phyloP scores from a whole-genome alignment of 1,140 invertebrate species.

The Pogonomyrmex californicus region DNA sequence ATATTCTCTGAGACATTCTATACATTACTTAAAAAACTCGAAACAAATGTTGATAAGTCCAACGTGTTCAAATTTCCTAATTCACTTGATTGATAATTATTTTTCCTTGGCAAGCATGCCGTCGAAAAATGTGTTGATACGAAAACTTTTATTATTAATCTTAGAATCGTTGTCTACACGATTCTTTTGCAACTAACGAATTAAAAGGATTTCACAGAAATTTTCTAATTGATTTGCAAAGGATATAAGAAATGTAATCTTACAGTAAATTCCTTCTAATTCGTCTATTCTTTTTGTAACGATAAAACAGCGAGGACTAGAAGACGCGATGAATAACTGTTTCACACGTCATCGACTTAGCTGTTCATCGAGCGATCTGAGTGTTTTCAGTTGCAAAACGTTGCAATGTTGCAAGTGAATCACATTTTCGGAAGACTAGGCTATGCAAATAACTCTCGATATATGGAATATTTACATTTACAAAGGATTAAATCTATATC shows the following conservation, averaged over 20 bases:
- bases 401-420: conserved; percentile 25
- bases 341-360: conserved; percentile 42
- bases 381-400: conserved; percentile 38
- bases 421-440: conserved; percentile 64
- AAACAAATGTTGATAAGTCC: conserved; percentile 3
- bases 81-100: neutral
- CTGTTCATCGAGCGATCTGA: conserved; percentile 22
- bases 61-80: conserved; percentile 13
- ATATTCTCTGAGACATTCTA: neutral
- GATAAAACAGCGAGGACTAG: conserved; percentile 77
- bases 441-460: conserved; percentile 31
- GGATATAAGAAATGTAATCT: conserved; percentile 11
- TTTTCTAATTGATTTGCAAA: conserved; percentile 8
- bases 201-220: conserved; percentile 2
- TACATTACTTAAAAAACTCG: conserved; percentile 13
- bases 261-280: conserved; percentile 24
- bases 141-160: conserved; percentile 1
- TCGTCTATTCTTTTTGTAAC: conserved; percentile 25
- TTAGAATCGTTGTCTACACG: neutral
- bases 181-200: neutral
- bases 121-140: neutral
- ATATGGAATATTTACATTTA: conserved; percentile 6
- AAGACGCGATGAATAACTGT: conserved; percentile 71
- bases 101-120: neutral
- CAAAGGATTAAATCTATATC: neutral